phyloP scores from a whole-genome alignment of 2,888 invertebrate species.

The Gasteruption jaculator region DNA sequence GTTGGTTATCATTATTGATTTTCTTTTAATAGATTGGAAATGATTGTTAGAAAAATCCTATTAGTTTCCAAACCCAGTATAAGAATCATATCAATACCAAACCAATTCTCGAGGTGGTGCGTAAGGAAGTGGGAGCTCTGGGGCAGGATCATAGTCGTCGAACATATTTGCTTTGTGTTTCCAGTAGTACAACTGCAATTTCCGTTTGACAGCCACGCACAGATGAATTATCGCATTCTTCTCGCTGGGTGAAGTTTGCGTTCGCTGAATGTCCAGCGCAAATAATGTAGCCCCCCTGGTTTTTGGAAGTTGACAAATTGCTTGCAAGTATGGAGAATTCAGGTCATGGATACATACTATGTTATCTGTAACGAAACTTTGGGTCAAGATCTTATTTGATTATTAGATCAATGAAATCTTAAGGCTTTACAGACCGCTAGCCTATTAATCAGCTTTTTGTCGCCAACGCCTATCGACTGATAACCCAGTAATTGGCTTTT shows the following conservation, averaged over 20 bases:
- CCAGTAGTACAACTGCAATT: conserved; percentile 84
- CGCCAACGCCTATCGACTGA: no score
- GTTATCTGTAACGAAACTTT: conserved; percentile 59
- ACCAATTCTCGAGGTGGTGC: conserved; percentile 43
- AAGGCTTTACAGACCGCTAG: no score
- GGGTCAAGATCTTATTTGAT: conserved; percentile 3
- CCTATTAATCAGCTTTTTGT: no score
- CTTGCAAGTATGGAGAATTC: conserved; percentile 73
- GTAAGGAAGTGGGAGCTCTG: conserved; percentile 71
- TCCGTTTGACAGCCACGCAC: conserved; percentile 83
- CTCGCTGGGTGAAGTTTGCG: conserved; percentile 63
- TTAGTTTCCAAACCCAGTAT: neutral
- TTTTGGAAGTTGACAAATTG: conserved; percentile 69
- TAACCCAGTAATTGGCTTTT: no score
- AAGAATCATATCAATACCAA: conserved; percentile 29
- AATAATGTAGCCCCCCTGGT: conserved; percentile 89
- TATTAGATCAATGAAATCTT: no score
- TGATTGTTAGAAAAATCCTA: neutral
- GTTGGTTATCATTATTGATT: no score
- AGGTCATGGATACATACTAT: conserved; percentile 80
- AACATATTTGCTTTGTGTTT: conserved; percentile 83
- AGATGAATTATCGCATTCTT: conserved; percentile 73
- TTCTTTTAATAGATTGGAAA: neutral
- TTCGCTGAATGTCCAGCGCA: conserved; percentile 71
- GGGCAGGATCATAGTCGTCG: conserved; percentile 57